Evolutionary conservation across 2,113 vertebrate species (phyloP).

Genomic region (Stictonetta naevosa): DNA sequence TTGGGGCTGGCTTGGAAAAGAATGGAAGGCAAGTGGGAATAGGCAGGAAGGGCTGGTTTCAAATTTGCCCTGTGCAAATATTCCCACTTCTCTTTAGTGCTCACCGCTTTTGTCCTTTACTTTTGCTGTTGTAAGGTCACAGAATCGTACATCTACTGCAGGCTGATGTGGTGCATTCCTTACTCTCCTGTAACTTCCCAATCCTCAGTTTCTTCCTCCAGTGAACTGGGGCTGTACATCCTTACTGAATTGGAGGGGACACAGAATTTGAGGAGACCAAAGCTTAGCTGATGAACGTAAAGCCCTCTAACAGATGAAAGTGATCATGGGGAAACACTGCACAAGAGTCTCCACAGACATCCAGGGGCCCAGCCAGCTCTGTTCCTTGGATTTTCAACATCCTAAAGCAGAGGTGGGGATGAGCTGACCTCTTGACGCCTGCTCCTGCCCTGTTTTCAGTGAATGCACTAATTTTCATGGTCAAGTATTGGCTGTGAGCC

Average conservation of each 20-base stretch:
- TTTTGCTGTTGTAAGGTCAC: not conserved
- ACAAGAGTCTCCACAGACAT: fast-evolving
- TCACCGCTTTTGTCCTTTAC: not conserved
- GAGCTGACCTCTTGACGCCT: not conserved
- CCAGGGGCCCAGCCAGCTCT: not conserved
- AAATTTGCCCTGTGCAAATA: not conserved
- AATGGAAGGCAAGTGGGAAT: slow-evolving; percentile 44
- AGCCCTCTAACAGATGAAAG: not conserved
- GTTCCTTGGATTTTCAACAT: not conserved
- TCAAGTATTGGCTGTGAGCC: fast-evolving
- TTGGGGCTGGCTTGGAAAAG: slow-evolving; percentile 30
- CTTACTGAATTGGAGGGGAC: not conserved
- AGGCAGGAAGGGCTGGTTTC: slow-evolving; percentile 34
- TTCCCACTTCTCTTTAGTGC: not conserved
- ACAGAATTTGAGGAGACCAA: not conserved
- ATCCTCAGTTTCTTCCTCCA: not conserved
- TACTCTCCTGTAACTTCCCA: not conserved
- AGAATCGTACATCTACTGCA: not conserved
- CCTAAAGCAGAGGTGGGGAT: not conserved
- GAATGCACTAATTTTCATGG: not conserved
- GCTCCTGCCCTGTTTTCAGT: not conserved
- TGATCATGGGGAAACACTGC: fast-evolving
- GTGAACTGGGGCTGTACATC: not conserved
- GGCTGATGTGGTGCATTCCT: not conserved
- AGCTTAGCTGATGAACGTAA: not conserved